phyloP scores from a whole-genome alignment of 1,140 invertebrate genomes.

The Bradysia coprophila region DNA sequence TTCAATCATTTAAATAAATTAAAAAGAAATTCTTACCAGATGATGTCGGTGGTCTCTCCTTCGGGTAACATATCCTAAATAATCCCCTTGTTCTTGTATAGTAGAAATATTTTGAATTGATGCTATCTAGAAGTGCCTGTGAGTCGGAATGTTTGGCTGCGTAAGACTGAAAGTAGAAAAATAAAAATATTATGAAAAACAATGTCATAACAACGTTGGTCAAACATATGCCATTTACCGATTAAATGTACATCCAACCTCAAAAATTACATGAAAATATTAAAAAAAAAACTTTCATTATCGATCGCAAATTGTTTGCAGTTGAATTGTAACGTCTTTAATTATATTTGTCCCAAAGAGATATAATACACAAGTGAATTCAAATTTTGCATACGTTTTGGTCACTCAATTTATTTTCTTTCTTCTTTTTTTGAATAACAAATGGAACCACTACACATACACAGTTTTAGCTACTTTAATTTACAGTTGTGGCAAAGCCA shows the following conservation, averaged over 20 bases:
- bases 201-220: neutral
- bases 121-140: conserved; percentile 49
- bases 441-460: neutral
- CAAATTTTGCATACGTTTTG: neutral
- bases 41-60: conserved; percentile 50
- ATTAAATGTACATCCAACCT: too few relatives aligned
- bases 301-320: too few relatives aligned
- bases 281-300: too few relatives aligned
- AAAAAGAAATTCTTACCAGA: conserved; percentile 37
- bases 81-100: conserved; percentile 75
- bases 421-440: neutral
- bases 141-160: conserved; percentile 48
- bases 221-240: neutral
- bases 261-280: too few relatives aligned
- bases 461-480: neutral
- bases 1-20: too few relatives aligned
- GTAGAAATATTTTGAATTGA: conserved; percentile 69
- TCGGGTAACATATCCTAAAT: conserved; percentile 79
- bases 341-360: too few relatives aligned
- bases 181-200: conserved; percentile 1
- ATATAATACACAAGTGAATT: too few relatives aligned
- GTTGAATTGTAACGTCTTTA: too few relatives aligned
- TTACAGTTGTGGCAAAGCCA: too few relatives aligned
- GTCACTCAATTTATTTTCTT: neutral
- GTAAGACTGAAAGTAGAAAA: conserved; percentile 43